phyloP scores from a whole-genome alignment of 2,797 vertebrate species.

The Alosa sapidissima region DNA sequence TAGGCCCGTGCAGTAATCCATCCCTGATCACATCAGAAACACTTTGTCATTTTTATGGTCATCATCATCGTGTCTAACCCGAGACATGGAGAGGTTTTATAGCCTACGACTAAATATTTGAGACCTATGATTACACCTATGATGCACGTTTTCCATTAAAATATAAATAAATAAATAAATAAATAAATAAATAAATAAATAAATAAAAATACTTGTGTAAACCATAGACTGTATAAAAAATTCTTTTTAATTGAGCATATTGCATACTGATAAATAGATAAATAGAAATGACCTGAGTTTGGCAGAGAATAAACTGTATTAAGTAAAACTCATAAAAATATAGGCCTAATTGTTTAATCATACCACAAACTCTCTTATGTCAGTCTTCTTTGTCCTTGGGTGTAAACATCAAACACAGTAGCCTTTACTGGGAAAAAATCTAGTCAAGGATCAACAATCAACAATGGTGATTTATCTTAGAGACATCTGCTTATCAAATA shows the following conservation, averaged over 20 bases:
- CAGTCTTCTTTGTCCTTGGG: neutral
- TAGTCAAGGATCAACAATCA: neutral
- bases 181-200: no score
- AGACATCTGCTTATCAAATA: conserved; percentile 4
- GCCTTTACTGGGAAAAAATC: neutral
- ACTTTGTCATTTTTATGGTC: neutral
- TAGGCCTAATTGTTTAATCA: neutral
- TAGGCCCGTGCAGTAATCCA: no score
- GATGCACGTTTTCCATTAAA: no score
- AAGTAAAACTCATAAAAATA: neutral
- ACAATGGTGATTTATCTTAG: neutral
- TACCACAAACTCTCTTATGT: neutral
- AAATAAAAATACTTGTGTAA: no score
- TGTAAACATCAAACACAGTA: neutral
- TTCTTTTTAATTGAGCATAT: no score
- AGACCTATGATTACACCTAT: no score
- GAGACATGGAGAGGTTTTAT: no score
- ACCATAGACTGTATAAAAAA: no score
- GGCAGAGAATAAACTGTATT: no score
- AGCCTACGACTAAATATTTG: no score
- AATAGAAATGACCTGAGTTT: neutral
- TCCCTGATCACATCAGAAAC: neutral
- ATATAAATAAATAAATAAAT: no score
- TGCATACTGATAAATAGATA: neutral
- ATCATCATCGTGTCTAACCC: no score